Conservation (phyloP, 2,113 vertebrate species). For the Terrapene triunguis region DNA sequence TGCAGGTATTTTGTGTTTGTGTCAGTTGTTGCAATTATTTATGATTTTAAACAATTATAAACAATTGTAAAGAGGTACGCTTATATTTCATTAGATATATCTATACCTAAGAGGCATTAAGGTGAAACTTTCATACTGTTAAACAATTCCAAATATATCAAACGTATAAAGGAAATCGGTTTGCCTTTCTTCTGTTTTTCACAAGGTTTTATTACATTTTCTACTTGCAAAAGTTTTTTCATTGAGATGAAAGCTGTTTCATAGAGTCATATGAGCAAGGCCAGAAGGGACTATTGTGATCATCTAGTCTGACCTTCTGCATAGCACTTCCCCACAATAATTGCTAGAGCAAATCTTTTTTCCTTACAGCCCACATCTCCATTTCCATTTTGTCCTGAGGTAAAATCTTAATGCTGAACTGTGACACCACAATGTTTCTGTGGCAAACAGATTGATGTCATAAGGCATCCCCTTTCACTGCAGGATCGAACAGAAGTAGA, state of each 20-base stretch:
- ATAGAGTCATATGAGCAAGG: neutral
- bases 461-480: neutral
- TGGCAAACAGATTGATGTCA: neutral
- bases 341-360: neutral
- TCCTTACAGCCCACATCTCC: neutral
- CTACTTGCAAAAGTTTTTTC: neutral
- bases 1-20: neutral
- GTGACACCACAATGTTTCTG: neutral
- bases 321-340: neutral
- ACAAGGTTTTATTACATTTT: neutral
- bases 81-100: neutral
- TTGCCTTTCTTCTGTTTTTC: neutral
- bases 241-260: neutral
- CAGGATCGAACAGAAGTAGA: neutral
- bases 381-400: neutral
- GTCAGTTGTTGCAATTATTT: neutral
- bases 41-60: neutral
- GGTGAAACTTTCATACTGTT: neutral
- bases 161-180: neutral
- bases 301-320: neutral
- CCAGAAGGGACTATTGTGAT: neutral
- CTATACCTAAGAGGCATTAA: neutral
- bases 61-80: neutral
- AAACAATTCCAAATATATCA: neutral
- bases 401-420: constrained; percentile 25